A percentile compares a stretch with the other conserved stretches of the same genome.
These are phyloP conservation scores for Acrobasis suavella DNA, from an alignment of 2,888 invertebrate genomes.

Conservation along the genomic window DNA sequence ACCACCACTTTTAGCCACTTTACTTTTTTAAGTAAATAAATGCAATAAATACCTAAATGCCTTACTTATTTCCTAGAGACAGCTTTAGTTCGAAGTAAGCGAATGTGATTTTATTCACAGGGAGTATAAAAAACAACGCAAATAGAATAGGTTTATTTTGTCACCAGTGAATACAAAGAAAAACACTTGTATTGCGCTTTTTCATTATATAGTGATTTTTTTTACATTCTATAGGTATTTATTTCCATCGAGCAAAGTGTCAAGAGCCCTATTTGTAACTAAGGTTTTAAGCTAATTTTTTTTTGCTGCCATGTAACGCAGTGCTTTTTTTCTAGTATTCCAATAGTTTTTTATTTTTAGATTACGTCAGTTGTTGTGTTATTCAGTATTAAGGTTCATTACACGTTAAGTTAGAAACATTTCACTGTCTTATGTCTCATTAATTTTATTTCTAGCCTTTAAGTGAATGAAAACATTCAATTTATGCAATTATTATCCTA, in stretches of 20 bases:
- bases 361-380: background rate
- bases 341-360: constrained; percentile 5
- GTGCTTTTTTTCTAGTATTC: constrained; percentile 5
- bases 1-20: no score
- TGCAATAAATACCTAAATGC: background rate
- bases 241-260: background rate
- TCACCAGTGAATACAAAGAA: background rate
- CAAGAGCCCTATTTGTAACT: background rate
- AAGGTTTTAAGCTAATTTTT: background rate
- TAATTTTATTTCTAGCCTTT: background rate
- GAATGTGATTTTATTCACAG: constrained; percentile 15
- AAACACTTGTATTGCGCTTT: background rate
- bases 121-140: background rate
- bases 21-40: no score
- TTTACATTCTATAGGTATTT: background rate
- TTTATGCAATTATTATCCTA: background rate
- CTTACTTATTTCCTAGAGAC: background rate
- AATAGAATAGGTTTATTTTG: background rate
- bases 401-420: background rate
- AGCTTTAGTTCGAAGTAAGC: constrained; percentile 1
- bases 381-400: constrained; percentile 16
- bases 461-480: background rate
- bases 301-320: background rate
- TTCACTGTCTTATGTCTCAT: background rate
- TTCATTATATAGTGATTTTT: no score